Conservation (phyloP, 2,113 vertebrate genomes). For the Stercorarius parasiticus region DNA sequence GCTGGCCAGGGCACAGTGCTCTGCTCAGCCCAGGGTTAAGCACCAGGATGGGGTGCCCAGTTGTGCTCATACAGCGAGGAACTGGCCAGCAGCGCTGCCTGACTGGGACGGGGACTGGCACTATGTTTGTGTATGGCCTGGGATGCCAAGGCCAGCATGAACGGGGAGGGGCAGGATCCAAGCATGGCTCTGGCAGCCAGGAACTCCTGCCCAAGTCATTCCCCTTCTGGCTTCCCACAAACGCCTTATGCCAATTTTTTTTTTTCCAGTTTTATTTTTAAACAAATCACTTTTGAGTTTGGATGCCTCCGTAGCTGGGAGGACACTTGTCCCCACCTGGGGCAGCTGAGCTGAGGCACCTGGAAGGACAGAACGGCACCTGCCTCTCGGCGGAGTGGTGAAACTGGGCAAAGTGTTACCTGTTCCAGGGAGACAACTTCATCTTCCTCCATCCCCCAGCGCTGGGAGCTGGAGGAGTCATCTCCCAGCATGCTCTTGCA, state of each 20-base stretch:
- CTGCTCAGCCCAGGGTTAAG: not conserved
- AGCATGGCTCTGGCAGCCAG: not conserved
- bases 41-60: not conserved
- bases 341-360: not conserved
- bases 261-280: not conserved
- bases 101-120: not conserved
- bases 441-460: not conserved
- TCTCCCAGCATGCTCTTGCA: not conserved
- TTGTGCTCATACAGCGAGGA: fast-evolving
- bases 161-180: not conserved
- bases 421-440: not conserved
- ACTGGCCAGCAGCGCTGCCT: not conserved
- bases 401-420: not conserved
- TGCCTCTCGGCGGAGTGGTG: fast-evolving
- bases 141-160: not conserved
- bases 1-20: not conserved
- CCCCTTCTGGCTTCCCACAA: not conserved
- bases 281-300: not conserved
- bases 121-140: fast-evolving
- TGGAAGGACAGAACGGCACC: not conserved
- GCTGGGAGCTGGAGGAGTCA: not conserved
- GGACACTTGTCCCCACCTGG: not conserved
- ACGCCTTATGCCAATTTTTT: not conserved
- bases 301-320: not conserved
- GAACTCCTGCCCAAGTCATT: not conserved